Conservation (phyloP, 35 echinoderm and acorn worm species). For the Heliocidaris erythrogramma region DNA sequence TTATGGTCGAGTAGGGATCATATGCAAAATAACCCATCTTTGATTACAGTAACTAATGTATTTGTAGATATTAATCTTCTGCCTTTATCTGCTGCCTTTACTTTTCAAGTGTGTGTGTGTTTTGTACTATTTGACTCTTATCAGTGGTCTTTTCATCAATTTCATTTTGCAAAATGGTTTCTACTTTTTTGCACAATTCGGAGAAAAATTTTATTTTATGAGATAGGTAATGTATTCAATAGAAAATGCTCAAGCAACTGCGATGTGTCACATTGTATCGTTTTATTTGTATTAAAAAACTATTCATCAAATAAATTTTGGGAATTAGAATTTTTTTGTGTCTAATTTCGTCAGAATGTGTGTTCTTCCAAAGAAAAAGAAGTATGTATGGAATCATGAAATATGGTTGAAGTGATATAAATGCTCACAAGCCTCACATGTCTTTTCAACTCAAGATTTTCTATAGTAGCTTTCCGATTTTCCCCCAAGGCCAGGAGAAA, state of each 20-base stretch:
- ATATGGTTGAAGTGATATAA: too few species aligned
- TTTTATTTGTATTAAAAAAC: neutral
- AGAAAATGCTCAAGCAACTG: neutral
- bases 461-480: too few species aligned
- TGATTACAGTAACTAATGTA: neutral
- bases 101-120: neutral
- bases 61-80: neutral
- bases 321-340: too few species aligned
- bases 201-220: neutral
- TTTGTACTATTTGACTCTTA: neutral
- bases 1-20: neutral
- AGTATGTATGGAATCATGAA: too few species aligned
- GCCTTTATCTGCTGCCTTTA: neutral
- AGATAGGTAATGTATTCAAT: neutral
- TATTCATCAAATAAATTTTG: neutral
- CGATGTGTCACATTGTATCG: neutral
- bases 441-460: too few species aligned
- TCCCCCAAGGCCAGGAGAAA: too few species aligned
- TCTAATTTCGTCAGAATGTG: too few species aligned
- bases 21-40: neutral
- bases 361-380: too few species aligned
- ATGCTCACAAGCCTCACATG: too few species aligned
- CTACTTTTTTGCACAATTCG: neutral
- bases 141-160: neutral
- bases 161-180: neutral